Evolutionary conservation across 1,140 invertebrate genomes (phyloP), one percentile per base, ranked within the genome.

Genomic region (Drosophila sproati): DNA sequence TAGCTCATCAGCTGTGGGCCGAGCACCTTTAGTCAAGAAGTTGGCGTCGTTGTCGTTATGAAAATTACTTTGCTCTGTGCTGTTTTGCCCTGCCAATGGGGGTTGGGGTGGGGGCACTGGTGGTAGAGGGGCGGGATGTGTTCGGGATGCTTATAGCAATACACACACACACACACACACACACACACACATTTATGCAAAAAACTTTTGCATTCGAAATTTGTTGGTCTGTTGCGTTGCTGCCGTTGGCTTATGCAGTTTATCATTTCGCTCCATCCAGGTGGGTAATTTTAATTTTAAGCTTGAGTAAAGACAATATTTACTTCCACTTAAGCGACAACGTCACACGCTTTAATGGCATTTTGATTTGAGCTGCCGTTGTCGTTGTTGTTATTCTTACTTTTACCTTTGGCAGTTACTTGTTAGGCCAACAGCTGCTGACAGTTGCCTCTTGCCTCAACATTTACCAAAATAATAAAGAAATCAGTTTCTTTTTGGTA

Each of bases 291-390:
- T 91, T 85, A 91, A 91, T 91, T 90, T 87, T 91, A 91, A 91
- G 89, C 86, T 81, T 91, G 86, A 91, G 86, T 91, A 91, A 91
- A 91, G 90, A 91, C 86, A 90, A 91, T 91, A 91, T 91, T 91
- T 91, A 91, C 80, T 91, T 91, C 89, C 79, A 88, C 85, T 89
- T 83, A 68, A 67, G 67, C 83, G 85, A 78, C 73, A 89, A 72
- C 85, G 83, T 73, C 77, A 77, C 86, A 82, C 82, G 85, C 85
- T 89, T 89, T 89, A 89, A 89, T 89, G 85, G 81, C 86, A 85
- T 89, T 89, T 89, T 89, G 85, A 89, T 89, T 89, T 85, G 78
- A 83, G 83, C 68, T 57, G 31, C 50, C 39, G 55, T 63, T 74
- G 39, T 45, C 31, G 35, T 45, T 8, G 41, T 71, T 71, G 47